Percentiles rank a stretch among this genome's conserved stretches.
phyloP scores from a whole-genome alignment of 2,888 invertebrate species.

The Enchytraeus crypticus region DNA sequence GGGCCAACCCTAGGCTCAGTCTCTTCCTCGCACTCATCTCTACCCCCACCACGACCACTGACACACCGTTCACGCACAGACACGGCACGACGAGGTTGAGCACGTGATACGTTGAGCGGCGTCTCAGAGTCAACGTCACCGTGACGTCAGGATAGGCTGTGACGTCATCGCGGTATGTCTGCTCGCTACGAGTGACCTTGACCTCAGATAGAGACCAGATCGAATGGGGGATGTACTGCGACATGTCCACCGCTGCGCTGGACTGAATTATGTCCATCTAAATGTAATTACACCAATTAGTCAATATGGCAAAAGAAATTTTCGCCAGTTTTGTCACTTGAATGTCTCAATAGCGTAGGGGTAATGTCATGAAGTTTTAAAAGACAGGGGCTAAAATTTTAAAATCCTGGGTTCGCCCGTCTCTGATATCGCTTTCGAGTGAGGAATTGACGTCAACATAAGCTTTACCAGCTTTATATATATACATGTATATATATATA shows the following conservation, averaged over 20 bases:
- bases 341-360: no score
- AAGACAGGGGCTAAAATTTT: no score
- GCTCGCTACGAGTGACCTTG: conserved; percentile 35
- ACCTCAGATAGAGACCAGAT: conserved; percentile 41
- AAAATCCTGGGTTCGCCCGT: no score
- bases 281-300: no score
- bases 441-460: no score
- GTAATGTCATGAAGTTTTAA: no score
- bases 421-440: no score
- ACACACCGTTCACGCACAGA: conserved; percentile 49
- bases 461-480: no score
- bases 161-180: conserved; percentile 38
- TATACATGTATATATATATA: neutral
- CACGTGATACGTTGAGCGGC: conserved; percentile 48
- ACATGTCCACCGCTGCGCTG: conserved; percentile 39
- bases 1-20: conserved; percentile 51
- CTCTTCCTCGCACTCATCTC: conserved; percentile 51
- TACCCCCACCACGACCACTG: conserved; percentile 50
- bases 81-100: conserved; percentile 50
- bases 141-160: conserved; percentile 47
- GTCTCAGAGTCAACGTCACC: conserved; percentile 49
- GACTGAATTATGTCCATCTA: conserved; percentile 47
- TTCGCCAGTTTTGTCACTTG: no score
- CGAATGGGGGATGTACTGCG: conserved; percentile 40
- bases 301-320: no score